Evolutionary conservation across 1,140 invertebrate genomes (phyloP).

Genomic region (Episyrphus balteatus): DNA sequence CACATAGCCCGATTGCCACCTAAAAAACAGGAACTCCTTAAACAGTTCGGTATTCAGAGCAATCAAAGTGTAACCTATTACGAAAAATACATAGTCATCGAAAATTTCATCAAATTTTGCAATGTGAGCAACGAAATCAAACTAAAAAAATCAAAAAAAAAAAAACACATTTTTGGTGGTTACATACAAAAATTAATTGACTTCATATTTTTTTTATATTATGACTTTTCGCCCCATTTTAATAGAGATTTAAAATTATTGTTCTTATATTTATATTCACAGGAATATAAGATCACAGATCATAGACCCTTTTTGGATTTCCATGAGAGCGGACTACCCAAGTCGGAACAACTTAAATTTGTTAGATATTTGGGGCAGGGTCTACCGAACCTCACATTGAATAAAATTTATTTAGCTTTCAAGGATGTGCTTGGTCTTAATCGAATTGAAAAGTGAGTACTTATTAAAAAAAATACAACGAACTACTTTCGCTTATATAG

Average conservation of each 20-base stretch:
- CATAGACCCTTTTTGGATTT: conserved; percentile 38
- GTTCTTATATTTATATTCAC: neutral
- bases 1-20: conserved; percentile 34
- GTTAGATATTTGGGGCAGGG: conserved; percentile 37
- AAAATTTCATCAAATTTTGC: conserved; percentile 38
- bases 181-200: too few species aligned
- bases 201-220: neutral
- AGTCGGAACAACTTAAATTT: conserved; percentile 37
- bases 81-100: conserved; percentile 38
- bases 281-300: conserved; percentile 38
- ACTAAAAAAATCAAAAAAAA: neutral
- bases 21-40: conserved; percentile 36
- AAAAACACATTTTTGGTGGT: neutral
- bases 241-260: conserved; percentile 1
- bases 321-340: conserved; percentile 37
- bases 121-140: conserved; percentile 33
- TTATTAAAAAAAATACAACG: too few species aligned
- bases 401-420: conserved; percentile 35
- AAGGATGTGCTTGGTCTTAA: conserved; percentile 25
- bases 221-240: neutral
- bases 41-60: conserved; percentile 39
- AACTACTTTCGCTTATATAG: too few species aligned
- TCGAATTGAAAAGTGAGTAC: conserved; percentile 28
- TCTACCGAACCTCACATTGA: conserved; percentile 35
- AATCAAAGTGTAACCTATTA: conserved; percentile 37